Evolutionary conservation across 2,797 vertebrate species (phyloP), one percentile per base, ranked within the genome.

Genomic region (Clamator glandarius): DNA sequence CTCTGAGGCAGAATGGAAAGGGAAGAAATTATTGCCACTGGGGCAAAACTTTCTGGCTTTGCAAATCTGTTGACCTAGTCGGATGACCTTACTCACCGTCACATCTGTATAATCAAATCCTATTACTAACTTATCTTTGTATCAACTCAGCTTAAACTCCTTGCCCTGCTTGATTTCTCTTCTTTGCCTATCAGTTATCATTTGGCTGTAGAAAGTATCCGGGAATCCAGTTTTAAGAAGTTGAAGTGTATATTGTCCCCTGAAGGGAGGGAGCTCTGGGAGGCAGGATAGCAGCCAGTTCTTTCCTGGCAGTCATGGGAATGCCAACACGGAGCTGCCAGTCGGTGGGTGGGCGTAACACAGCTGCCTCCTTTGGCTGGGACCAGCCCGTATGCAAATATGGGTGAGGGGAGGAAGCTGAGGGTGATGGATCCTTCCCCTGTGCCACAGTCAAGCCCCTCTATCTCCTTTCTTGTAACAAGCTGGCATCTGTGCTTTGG

Each of bases 221-320:
- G 64, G 35, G 77, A 91, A 93, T 83, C 59, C 74, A 94, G 64
- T 55, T 93, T 96, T 94, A 24, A 92, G 91, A 74, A 93, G 95
- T 83, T 92, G 90, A 93, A 84, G 46, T 84, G 74, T 90, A 64
- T 90, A 31, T 96, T 93, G 83, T 96, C 85, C 81, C 93, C 90
- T 0, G 90, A 62, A 94, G 92, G 88, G 67, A 94, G 61, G 59
- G 83, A 96, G 86, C 85, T 88, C 63, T 70, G 63, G 61, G 68
- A 94, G 86, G 87, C 90, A 94, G 95, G 88, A 94, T 0, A 14
- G 90, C 74, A 96, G 95, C 93, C 95, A 94, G 88, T 70, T 89
- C 68, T 90, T 96, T 96, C 89, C 92, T 87, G 91, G 89, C 93
- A 96, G 66, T 62, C 84, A 75, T 79, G 92, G 89, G 94, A 95